These are phyloP conservation scores for Akabosia matsudoensis DNA, from an alignment of 1,140 invertebrate genomes.

Conservation along the genomic window DNA sequence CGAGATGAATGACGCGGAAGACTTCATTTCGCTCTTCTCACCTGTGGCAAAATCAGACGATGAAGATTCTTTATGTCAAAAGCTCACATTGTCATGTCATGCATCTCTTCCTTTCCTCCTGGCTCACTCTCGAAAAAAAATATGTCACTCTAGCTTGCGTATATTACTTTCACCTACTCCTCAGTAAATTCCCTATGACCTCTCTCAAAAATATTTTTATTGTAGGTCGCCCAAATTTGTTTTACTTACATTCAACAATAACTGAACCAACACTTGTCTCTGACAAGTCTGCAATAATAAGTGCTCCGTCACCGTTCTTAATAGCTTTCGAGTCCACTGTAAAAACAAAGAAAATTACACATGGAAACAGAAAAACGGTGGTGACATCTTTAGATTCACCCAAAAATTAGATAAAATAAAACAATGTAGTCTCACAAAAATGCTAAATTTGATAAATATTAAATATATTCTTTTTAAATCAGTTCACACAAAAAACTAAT, in stretches of 20 bases:
- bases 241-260: constrained; percentile 20
- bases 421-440: too few species aligned
- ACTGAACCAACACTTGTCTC: neutral
- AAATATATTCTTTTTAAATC: too few species aligned
- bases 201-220: too few species aligned
- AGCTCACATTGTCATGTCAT: neutral
- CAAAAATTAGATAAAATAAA: neutral
- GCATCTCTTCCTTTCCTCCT: neutral
- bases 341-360: constrained; percentile 34
- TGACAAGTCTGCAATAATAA: neutral
- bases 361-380: neutral
- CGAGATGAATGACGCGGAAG: constrained; percentile 12
- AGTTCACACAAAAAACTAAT: too few species aligned
- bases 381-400: neutral
- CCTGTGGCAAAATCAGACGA: neutral
- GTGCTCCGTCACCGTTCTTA: constrained; percentile 30
- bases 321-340: constrained; percentile 37
- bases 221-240: too few species aligned
- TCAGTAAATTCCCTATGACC: too few species aligned
- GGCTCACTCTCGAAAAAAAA: too few species aligned
- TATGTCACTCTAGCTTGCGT: too few species aligned
- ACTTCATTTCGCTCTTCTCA: constrained; percentile 9
- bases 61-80: neutral
- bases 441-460: too few species aligned
- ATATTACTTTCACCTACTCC: too few species aligned